Conservation (phyloP, 2,797 vertebrate species). For the Sebastes melanostomus region DNA sequence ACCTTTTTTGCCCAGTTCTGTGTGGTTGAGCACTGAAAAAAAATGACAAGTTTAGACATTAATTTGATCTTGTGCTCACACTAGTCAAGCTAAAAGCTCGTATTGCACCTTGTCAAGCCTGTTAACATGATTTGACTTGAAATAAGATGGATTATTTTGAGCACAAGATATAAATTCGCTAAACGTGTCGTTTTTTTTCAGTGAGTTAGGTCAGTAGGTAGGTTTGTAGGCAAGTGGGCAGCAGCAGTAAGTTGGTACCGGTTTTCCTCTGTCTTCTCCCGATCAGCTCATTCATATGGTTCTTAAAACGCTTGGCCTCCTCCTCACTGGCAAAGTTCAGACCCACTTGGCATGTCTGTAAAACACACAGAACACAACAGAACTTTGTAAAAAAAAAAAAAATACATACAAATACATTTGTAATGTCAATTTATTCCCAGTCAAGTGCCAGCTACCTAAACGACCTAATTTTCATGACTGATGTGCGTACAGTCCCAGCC, state of each 20-base stretch:
- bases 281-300: constrained; percentile 81
- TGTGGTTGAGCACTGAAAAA: not conserved
- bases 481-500: not conserved
- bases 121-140: not conserved
- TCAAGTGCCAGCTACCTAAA: not conserved
- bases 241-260: constrained; percentile 75
- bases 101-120: not conserved
- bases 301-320: constrained; percentile 90
- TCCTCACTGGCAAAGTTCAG: constrained; percentile 97
- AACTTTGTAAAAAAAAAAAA: not conserved
- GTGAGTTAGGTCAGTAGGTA: not conserved
- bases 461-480: not conserved
- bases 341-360: constrained; percentile 89
- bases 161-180: constrained; percentile 1
- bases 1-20: constrained; percentile 33
- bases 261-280: constrained; percentile 88
- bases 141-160: not conserved
- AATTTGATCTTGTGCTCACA: constrained; percentile 11
- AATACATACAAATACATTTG: not conserved
- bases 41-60: constrained; percentile 31
- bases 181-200: constrained; percentile 27
- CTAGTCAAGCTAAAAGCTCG: not conserved
- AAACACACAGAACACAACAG: not conserved
- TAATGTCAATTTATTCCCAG: not conserved
- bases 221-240: not conserved